Evolutionary conservation across 2,113 vertebrate genomes (phyloP).

Genomic region (Anolis carolinensis): DNA sequence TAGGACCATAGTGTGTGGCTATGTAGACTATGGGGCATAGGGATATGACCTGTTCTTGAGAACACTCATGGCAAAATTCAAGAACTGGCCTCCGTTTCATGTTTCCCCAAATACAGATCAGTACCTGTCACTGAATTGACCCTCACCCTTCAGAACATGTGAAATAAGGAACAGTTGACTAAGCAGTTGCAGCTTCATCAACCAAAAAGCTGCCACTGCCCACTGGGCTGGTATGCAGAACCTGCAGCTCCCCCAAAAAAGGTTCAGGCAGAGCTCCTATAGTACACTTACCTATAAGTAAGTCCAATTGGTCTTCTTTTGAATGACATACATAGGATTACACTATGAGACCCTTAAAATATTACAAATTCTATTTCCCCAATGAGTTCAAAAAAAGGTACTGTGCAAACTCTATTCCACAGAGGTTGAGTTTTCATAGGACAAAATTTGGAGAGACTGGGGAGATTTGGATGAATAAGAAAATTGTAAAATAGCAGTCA

Average conservation of each 20-base stretch:
- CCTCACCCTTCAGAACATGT: not conserved
- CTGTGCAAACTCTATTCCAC: not conserved
- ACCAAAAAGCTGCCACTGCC: not conserved
- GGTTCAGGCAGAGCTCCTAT: not conserved
- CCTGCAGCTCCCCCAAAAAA: not conserved
- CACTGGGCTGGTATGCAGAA: not conserved
- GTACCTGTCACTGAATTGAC: not conserved
- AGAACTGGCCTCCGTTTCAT: not conserved
- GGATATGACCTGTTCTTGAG: not conserved
- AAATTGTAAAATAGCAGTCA: not conserved
- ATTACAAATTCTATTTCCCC: not conserved
- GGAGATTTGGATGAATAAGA: not conserved
- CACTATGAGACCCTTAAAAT: not conserved
- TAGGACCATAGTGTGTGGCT: too few relatives aligned
- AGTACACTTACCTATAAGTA: not conserved
- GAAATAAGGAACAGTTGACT: not conserved
- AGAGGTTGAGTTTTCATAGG: not conserved
- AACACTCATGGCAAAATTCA: not conserved
- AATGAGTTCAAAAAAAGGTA: not conserved
- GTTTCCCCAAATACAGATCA: not conserved
- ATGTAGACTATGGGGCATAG: too few relatives aligned
- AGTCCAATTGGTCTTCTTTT: not conserved
- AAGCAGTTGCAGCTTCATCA: not conserved
- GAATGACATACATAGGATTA: not conserved
- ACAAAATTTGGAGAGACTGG: not conserved